A percentile compares a stretch with the other conserved stretches of the same genome.
These are phyloP conservation scores for Formica selysi DNA, from an alignment of 1,140 invertebrate species.

Conservation along the genomic window DNA sequence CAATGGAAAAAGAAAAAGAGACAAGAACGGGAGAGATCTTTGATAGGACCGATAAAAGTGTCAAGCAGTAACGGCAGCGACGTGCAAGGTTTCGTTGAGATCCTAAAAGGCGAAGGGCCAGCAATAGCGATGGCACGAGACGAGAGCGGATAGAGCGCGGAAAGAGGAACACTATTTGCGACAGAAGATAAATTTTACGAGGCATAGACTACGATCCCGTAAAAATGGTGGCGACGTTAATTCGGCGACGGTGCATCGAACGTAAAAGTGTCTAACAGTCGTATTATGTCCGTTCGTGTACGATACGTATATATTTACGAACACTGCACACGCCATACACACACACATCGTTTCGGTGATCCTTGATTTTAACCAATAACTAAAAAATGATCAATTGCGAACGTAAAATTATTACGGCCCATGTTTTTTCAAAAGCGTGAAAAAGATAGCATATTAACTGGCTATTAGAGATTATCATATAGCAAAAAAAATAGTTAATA, in stretches of 20 bases:
- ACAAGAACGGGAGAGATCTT: background rate
- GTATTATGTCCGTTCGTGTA: conserved; percentile 26
- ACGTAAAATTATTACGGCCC: background rate
- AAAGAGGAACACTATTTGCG: conserved; percentile 55
- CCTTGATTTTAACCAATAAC: conserved; percentile 19
- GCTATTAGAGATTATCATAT: background rate
- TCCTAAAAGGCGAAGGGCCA: conserved; percentile 37
- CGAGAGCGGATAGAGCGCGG: background rate
- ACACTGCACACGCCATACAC: too few species aligned
- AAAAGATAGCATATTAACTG: background rate
- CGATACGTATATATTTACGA: too few species aligned
- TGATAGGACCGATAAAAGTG: conserved; percentile 63
- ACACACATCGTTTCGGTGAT: too few species aligned
- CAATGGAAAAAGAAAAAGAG: background rate
- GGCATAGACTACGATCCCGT: conserved; percentile 70
- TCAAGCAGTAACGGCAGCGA: conserved; percentile 43
- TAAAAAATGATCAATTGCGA: background rate
- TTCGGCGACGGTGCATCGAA: conserved; percentile 33
- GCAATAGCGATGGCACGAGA: conserved; percentile 1
- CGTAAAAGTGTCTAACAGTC: conserved; percentile 34
- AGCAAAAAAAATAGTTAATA: background rate
- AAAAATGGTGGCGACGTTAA: conserved; percentile 69
- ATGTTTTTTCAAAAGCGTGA: background rate
- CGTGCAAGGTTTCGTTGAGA: conserved; percentile 45
- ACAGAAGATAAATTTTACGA: conserved; percentile 72